Base-by-base conservation (phyloP, 2,888 invertebrate species). In the Ophioninae sp. region DNA sequence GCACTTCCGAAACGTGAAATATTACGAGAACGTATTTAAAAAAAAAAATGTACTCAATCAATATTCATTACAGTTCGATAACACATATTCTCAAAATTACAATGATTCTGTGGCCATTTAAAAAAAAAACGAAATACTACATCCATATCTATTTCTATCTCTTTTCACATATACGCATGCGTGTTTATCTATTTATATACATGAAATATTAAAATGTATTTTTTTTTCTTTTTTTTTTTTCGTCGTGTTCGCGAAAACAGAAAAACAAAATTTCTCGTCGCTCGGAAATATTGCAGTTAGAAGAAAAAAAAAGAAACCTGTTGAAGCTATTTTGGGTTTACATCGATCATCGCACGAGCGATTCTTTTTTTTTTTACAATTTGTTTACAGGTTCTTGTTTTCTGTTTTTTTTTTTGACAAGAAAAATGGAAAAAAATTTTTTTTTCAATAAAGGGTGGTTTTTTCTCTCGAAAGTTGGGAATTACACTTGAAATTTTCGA, bases 241-340 rank as follows among this genome's bases (percentile, higher is more conserved):
- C 74, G 74, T 58, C 80, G 68, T 69, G 80, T 75, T 83, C 80
- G 80, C 77, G 76, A 30, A 69, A 64, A 58, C 76, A 76, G 71
- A 61, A 37, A 81, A 82, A 75, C 71, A 84, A 82, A 82, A 85
- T 58, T 72, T 75, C 73, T 79, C 79, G 75, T 75, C 81, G 68
- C 81, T 68, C 72, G 79, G 77, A 65, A 77, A 75, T 64, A 51
- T 58, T 72, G 37, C 73, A 79, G 56, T 17, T n/a, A n/a, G n/a
- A n/a, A n/a, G n/a, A n/a, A n/a, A 30, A 67, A 81, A 44, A 72
- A 77, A 68, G 44, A 22, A 67, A n/a, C n/a, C n/a, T n/a, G n/a
- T n/a, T n/a, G n/a, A n/a, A n/a, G n/a, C n/a, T 81, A 78, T 75
- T 72, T 75, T 23, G 79, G 78, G 71, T 65, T 78, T 58, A 37